Evolutionary conservation across 2,113 vertebrate genomes (phyloP).

Genomic region (Athene noctua): DNA sequence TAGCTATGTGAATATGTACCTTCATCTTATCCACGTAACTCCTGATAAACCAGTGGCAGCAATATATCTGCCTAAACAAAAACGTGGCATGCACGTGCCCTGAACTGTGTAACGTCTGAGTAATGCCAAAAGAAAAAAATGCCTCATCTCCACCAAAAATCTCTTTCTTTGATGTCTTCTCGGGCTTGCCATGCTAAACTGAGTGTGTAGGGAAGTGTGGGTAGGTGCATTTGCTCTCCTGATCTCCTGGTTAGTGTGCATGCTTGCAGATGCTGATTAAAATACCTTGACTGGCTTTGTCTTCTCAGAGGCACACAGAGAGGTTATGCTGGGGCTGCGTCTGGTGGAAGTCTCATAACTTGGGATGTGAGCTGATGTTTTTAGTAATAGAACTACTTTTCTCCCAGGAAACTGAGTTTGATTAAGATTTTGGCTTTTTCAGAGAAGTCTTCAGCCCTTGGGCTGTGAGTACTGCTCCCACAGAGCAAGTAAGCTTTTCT

Average conservation of each 20-base stretch:
- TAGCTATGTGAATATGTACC: no score
- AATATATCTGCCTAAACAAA: not conserved
- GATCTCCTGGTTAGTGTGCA: not conserved
- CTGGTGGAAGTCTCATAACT: not conserved
- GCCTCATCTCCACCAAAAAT: fast-evolving
- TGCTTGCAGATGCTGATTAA: not conserved
- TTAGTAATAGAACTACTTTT: not conserved
- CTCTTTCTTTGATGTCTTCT: not conserved
- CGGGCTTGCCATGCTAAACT: not conserved
- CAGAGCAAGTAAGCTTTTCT: not conserved
- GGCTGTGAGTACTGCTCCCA: not conserved
- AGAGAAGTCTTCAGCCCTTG: not conserved
- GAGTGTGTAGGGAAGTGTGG: not conserved
- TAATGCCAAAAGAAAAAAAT: not conserved
- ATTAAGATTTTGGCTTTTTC: not conserved
- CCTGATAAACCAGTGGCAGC: not conserved
- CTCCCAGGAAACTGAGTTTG: not conserved
- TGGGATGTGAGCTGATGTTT: not conserved
- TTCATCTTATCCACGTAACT: not conserved
- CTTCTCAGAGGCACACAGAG: fast-evolving
- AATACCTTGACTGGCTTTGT: not conserved
- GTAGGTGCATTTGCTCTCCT: not conserved
- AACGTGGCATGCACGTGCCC: fast-evolving
- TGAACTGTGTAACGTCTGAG: not conserved
- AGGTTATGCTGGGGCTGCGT: not conserved